phyloP scores from a whole-genome alignment of 2,888 invertebrate genomes.

The Rhogogaster chlorosoma region DNA sequence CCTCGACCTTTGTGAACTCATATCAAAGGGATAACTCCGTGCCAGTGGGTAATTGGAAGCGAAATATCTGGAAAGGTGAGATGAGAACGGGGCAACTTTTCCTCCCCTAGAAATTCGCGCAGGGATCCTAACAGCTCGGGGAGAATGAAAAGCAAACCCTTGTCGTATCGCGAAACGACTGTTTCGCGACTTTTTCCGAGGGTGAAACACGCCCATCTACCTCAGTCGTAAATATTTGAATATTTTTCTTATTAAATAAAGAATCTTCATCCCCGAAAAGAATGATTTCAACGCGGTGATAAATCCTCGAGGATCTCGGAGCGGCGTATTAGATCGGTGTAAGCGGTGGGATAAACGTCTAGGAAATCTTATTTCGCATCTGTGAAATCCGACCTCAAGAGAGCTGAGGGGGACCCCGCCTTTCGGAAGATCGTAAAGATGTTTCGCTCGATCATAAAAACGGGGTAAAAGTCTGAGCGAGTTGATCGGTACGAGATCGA shows the following conservation, averaged over 20 bases:
- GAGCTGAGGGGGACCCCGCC: neutral
- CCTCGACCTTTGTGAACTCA: slow-evolving; percentile 16
- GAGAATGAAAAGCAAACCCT: neutral
- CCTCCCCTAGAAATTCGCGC: neutral
- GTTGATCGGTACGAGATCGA: neutral
- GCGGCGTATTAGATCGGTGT: neutral
- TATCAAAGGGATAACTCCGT: slow-evolving; percentile 3
- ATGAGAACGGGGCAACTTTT: neutral
- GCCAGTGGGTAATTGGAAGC: slow-evolving; percentile 10
- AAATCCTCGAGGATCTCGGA: neutral
- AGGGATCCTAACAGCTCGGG: neutral
- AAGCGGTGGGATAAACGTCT: neutral
- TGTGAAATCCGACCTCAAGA: neutral
- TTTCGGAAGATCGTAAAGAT: slow-evolving; percentile 18
- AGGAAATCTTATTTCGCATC: neutral
- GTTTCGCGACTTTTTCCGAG: neutral
- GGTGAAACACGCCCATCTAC: too few relatives aligned
- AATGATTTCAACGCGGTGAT: neutral
- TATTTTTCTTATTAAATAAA: neutral
- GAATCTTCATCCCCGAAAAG: neutral
- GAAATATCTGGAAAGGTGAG: slow-evolving; percentile 3
- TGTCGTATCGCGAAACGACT: neutral
- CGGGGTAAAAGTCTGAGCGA: neutral
- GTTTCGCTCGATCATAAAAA: neutral
- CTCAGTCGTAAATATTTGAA: neutral